Conservation (phyloP, 2,888 invertebrate species). For the Sesia apiformis region DNA sequence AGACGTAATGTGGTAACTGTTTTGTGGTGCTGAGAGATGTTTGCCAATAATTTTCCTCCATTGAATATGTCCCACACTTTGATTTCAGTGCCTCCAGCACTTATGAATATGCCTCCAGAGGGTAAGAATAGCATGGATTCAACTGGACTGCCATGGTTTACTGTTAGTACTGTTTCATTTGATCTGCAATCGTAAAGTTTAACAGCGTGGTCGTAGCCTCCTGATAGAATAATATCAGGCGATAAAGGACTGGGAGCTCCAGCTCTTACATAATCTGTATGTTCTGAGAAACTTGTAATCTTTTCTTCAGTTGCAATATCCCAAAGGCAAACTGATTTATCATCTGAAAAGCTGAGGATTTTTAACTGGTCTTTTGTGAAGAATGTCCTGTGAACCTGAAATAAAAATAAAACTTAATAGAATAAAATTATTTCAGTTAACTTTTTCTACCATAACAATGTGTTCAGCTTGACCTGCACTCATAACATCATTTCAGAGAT, state of each 20-base stretch:
- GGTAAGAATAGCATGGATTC: conserved; percentile 92
- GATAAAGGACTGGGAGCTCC: conserved; percentile 86
- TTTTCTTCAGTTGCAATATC: conserved; percentile 90
- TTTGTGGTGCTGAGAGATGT: conserved; percentile 95
- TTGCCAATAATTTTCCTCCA: conserved; percentile 88
- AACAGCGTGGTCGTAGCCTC: conserved; percentile 91
- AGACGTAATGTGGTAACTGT: conserved; percentile 91
- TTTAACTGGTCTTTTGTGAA: conserved; percentile 87
- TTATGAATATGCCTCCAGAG: conserved; percentile 90
- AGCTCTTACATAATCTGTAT: conserved; percentile 88
- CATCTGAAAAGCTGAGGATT: conserved; percentile 92
- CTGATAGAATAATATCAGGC: conserved; percentile 85
- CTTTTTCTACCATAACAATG: too few species aligned
- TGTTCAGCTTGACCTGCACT: too few species aligned
- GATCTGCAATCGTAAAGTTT: conserved; percentile 91
- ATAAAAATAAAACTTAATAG: conserved; percentile 7
- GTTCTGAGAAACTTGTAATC: conserved; percentile 78
- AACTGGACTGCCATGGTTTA: conserved; percentile 92
- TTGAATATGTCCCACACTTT: conserved; percentile 95
- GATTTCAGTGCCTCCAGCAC: conserved; percentile 93
- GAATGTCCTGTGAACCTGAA: conserved; percentile 83
- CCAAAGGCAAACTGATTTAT: conserved; percentile 91
- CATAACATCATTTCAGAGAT: too few species aligned
- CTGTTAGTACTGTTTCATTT: conserved; percentile 78
- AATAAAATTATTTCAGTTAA: too few species aligned